Conservation (phyloP, 2,888 invertebrate genomes). For the Alloscopus bannaensis region DNA sequence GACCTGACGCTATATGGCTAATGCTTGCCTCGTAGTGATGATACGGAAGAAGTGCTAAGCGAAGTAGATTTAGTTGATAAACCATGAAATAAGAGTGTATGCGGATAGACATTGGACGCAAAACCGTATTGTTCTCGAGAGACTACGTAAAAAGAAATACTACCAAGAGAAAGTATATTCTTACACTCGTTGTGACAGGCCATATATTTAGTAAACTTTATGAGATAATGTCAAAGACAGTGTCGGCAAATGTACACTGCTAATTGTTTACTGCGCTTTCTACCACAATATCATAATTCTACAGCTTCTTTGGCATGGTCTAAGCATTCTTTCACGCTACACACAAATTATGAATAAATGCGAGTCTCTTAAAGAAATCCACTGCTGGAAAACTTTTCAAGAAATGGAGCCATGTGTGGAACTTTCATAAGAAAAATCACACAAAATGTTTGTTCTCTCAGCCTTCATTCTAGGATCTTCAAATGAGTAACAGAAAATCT, state of each 20-base stretch:
- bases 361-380: neutral
- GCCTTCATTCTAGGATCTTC: neutral
- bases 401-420: neutral
- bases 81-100: conserved; percentile 55
- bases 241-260: conserved; percentile 45
- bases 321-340: conserved; percentile 7
- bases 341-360: neutral
- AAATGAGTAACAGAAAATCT: neutral
- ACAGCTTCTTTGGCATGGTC: conserved; percentile 34
- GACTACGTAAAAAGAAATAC: neutral
- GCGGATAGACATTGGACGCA: conserved; percentile 37
- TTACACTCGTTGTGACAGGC: conserved; percentile 47
- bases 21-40: conserved; percentile 16
- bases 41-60: conserved; percentile 34
- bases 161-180: conserved; percentile 40
- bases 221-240: conserved; percentile 54
- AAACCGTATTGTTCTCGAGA: conserved; percentile 17
- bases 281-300: conserved; percentile 38
- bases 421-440: conserved; percentile 6
- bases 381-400: conserved; percentile 1
- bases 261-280: conserved; percentile 54
- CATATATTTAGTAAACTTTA: conserved; percentile 53
- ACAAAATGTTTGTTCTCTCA: neutral
- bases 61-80: conserved; percentile 59
- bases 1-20: neutral